Evolutionary conservation across 2,113 vertebrate species (phyloP), one percentile per base, ranked within the genome.

Genomic region (Eretmodus cyanostictus): DNA sequence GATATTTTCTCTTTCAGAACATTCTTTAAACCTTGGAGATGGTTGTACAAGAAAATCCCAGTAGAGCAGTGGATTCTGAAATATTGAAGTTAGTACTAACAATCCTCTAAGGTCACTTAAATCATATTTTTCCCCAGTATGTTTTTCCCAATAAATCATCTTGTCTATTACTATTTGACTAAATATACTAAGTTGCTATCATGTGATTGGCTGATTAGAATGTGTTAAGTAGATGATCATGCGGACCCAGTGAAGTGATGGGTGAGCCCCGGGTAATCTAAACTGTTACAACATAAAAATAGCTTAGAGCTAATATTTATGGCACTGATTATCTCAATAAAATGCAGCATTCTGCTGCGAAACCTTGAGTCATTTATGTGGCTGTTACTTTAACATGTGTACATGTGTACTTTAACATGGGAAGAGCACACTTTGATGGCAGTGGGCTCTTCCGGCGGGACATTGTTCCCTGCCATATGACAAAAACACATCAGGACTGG

Each of bases 361-460:
- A 73, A 73, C 13, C 3, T 0, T 73, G 68, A 73, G 68, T 45
- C 40, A 27, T 45, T 73, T 45, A 73, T 73, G 40, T 73, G 68
- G 38, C 38, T 40, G 13, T 73, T 73, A 45, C 22, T 45, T 73
- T 73, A 2, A 71, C 36, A 73, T 36, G 5, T 16, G 38, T 42
- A 66, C 38, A 71, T 71, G 38, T 38, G 8, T 27, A 5, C n/a
- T 45, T 24, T 27, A 27, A 22, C 13, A 45, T 45, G 38, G 12
- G 8, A 71, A 71, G 0, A 16, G 12, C 36, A 71, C 66, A 0
- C n/a, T 0, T 0, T 45, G 38, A 45, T 3, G 22, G 5, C 0
- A 0, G 14, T 45, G 40, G 68, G 0, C 40, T 45, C 22, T 0
- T 45, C 2, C 5, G 1, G 1, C 3, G 0, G 40, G n/a, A 42